Percentiles rank a stretch among this genome's conserved stretches.
Conservation (phyloP, 2,113 vertebrate genomes). For the Spea multiplicata region DNA sequence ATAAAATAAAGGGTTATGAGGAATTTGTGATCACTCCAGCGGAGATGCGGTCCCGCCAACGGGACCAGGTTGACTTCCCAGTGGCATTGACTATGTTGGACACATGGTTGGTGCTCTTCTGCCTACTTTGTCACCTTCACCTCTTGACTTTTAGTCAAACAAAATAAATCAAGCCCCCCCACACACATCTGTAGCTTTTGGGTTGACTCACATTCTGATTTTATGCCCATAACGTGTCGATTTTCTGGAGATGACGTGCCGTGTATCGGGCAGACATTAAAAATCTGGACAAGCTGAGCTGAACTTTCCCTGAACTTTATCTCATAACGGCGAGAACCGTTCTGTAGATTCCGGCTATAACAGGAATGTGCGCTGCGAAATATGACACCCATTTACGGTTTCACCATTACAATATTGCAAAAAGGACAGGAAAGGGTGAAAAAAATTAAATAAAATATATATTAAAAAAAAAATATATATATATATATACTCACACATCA, state of each 20-base stretch:
- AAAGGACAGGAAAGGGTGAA: not conserved
- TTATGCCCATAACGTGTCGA: not conserved
- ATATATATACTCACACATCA: too few species aligned
- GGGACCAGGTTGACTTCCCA: too few species aligned
- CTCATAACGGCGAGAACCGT: not conserved
- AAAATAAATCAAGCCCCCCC: too few species aligned
- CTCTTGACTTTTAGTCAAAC: too few species aligned
- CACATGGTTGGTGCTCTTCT: too few species aligned
- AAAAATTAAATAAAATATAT: not conserved
- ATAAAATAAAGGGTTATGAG: too few species aligned
- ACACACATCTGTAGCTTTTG: not conserved
- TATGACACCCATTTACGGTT: not conserved
- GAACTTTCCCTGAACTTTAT: slow-evolving; percentile 2
- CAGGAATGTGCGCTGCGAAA: not conserved
- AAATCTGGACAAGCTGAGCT: not conserved
- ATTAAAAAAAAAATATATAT: too few species aligned
- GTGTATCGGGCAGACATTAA: not conserved
- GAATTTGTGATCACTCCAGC: too few species aligned
- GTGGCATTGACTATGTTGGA: too few species aligned
- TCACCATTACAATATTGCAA: not conserved
- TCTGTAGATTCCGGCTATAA: not conserved
- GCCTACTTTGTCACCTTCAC: too few species aligned
- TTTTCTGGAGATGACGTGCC: not conserved
- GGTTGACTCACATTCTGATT: not conserved
- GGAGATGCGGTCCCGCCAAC: too few species aligned